phyloP scores from a whole-genome alignment of 2,113 vertebrate genomes.

The Xyrauchen texanus region DNA sequence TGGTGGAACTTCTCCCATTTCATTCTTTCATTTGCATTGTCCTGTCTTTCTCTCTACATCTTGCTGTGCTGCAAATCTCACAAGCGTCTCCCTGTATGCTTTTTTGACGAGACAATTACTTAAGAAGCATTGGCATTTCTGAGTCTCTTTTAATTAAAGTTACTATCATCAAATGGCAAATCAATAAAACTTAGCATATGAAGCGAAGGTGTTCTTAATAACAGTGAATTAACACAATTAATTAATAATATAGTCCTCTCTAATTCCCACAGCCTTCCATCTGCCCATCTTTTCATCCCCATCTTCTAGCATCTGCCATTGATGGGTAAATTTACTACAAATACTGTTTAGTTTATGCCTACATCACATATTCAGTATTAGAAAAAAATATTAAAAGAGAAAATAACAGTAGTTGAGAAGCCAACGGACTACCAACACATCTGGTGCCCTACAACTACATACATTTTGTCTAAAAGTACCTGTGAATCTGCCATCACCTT shows the following conservation, averaged over 20 bases:
- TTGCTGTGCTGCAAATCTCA: not conserved
- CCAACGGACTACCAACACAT: no score
- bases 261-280: not conserved
- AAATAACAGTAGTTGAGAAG: no score
- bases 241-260: conserved; percentile 3
- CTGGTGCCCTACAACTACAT: no score
- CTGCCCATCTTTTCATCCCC: not conserved
- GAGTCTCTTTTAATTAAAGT: conserved; percentile 28
- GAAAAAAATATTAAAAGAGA: no score
- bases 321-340: not conserved
- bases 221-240: conserved; percentile 15
- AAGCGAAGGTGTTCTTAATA: conserved; percentile 25
- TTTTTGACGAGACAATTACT: not conserved
- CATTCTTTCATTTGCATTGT: not conserved
- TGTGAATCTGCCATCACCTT: no score
- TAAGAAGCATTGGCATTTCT: conserved; percentile 21
- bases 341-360: no score
- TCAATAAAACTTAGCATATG: conserved; percentile 15
- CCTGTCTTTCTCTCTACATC: not conserved
- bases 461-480: no score
- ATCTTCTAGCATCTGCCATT: not conserved
- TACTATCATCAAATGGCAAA: conserved; percentile 10
- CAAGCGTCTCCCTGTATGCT: not conserved
- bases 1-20: not conserved
- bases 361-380: no score